phyloP scores from a whole-genome alignment of 1,140 invertebrate genomes.

The Danaus melanippus region DNA sequence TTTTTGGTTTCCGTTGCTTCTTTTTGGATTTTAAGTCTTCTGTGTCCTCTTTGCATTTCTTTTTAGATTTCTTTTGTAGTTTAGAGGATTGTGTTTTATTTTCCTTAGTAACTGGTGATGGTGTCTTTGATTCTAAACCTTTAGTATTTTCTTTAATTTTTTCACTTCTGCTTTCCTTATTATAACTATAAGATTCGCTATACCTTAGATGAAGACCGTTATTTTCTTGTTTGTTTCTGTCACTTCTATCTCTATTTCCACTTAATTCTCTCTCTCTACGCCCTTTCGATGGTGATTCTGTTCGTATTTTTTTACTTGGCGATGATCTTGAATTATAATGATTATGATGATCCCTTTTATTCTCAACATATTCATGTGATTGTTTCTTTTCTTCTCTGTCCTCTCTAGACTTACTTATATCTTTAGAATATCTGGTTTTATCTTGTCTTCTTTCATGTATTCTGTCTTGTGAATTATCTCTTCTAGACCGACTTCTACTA shows the following conservation, averaged over 20 bases:
- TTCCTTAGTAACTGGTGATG: slow-evolving; percentile 26
- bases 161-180: slow-evolving; percentile 5
- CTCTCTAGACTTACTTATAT: neutral
- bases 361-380: slow-evolving; percentile 8
- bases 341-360: slow-evolving; percentile 6
- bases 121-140: slow-evolving; percentile 26
- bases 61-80: slow-evolving; percentile 13
- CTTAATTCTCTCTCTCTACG: slow-evolving; percentile 8
- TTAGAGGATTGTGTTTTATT: slow-evolving; percentile 12
- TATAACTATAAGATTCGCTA: slow-evolving; percentile 1
- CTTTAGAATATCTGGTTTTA: slow-evolving; percentile 8
- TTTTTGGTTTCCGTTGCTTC: slow-evolving; percentile 30
- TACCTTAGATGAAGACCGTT: slow-evolving; percentile 2
- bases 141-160: slow-evolving; percentile 11
- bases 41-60: slow-evolving; percentile 18
- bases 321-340: slow-evolving; percentile 8
- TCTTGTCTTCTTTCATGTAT: slow-evolving; percentile 9
- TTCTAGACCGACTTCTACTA: slow-evolving; percentile 21
- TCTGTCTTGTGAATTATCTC: slow-evolving; percentile 3
- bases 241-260: slow-evolving; percentile 2
- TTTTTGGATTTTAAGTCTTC: slow-evolving; percentile 24
- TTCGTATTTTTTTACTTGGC: slow-evolving; percentile 12
- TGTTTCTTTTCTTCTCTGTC: slow-evolving; percentile 2
- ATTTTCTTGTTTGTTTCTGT: slow-evolving; percentile 1
- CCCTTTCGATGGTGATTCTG: slow-evolving; percentile 5